Percentiles rank a stretch among this genome's conserved stretches.
Evolutionary conservation across 2,113 vertebrate genomes (phyloP).

Genomic region (Aegotheles bennettii): DNA sequence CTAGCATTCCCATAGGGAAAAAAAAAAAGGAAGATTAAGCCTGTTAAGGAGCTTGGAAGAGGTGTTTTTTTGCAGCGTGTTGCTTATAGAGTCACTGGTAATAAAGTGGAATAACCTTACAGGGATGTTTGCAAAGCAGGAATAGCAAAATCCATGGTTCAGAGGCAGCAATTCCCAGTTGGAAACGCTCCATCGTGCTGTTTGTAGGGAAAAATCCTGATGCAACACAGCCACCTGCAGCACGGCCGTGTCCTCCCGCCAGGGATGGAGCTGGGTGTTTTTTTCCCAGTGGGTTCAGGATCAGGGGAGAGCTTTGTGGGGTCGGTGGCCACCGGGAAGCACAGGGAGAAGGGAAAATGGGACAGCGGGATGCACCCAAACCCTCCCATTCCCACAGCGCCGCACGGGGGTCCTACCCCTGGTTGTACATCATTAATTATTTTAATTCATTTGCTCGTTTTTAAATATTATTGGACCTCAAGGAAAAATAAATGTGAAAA

Average conservation of each 20-base stretch:
- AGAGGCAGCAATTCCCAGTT: fast-evolving
- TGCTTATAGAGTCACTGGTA: not conserved
- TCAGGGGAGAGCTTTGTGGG: not conserved
- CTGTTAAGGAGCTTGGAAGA: not conserved
- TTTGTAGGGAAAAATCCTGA: not conserved
- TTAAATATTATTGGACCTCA: constrained; percentile 79
- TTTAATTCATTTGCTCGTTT: constrained; percentile 62
- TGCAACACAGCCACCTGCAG: not conserved
- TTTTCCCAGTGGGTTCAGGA: not conserved
- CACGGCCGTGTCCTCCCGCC: not conserved
- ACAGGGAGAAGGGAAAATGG: fast-evolving
- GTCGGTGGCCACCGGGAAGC: fast-evolving
- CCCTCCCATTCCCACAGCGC: not conserved
- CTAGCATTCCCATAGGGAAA: not conserved
- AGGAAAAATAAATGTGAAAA: constrained; percentile 75
- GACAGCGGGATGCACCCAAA: not conserved
- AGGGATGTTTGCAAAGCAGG: not conserved
- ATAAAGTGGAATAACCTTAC: not conserved
- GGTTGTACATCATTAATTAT: not conserved
- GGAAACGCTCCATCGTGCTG: fast-evolving
- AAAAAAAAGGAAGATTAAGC: not conserved
- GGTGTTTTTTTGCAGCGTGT: fast-evolving
- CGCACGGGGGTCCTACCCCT: not conserved
- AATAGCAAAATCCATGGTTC: not conserved
- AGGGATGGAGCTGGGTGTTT: not conserved